These are phyloP conservation scores for Ceyx erithaca DNA, from an alignment of 2,797 vertebrate species.

Conservation along the genomic window DNA sequence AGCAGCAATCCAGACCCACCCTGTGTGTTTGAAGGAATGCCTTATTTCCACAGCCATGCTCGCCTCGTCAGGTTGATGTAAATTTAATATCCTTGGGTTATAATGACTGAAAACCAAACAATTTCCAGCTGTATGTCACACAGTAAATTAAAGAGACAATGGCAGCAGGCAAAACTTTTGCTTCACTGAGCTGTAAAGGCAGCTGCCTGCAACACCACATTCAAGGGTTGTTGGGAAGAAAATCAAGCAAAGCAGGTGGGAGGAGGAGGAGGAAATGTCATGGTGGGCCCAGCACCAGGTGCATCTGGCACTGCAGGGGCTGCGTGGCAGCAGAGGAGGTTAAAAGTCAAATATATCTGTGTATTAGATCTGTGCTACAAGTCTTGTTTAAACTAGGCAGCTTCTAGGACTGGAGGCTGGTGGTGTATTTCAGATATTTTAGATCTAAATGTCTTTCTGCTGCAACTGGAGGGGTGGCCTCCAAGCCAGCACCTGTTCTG, in stretches of 20 bases:
- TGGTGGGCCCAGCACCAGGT: accelerated
- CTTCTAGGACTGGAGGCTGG: not conserved
- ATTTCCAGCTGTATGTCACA: not conserved
- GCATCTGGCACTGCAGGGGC: accelerated
- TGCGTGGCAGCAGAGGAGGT: not conserved
- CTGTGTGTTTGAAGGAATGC: accelerated
- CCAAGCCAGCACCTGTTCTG: not conserved
- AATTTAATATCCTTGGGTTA: slow-evolving; percentile 28
- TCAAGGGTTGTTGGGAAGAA: not conserved
- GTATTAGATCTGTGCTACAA: not conserved
- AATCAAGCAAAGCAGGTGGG: accelerated
- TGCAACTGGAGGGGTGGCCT: not conserved
- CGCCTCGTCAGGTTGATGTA: not conserved
- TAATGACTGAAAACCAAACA: not conserved
- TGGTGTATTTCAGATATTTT: accelerated
- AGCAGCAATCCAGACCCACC: not conserved
- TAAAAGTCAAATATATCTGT: accelerated
- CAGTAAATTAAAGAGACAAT: not conserved
- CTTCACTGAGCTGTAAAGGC: not conserved
- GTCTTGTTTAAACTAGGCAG: not conserved
- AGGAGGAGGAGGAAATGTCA: not conserved
- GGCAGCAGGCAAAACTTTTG: not conserved
- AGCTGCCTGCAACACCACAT: not conserved
- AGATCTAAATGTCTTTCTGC: not conserved
- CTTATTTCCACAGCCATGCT: not conserved